Evolutionary conservation across 2,113 vertebrate genomes (phyloP), one percentile per base, ranked within the genome.

Genomic region (Amphiprion percula): DNA sequence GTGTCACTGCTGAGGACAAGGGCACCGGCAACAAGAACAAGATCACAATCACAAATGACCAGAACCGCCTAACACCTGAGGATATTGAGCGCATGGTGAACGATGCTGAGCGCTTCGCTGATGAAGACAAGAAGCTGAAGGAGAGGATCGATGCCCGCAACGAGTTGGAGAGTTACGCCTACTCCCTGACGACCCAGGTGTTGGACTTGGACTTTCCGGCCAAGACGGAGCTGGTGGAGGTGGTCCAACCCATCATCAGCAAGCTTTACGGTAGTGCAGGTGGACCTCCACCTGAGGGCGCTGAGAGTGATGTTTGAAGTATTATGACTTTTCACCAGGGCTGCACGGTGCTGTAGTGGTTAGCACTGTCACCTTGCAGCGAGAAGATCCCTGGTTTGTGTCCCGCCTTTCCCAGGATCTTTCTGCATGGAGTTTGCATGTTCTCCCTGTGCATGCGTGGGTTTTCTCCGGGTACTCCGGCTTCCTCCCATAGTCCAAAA

Each of bases 11-110:
- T 0, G 98, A 99, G 73, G 98, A 99, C 93, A 99, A 99, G 26
- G 98, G 97, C 90, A 99, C 98, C 0, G 98, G 98, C 1, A 99
- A 99, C 94, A 99, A 99, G 82, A 99, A 99, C 88, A 99, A 99
- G 93, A 99, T 99, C 94, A 99, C 97, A 0, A 99, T 98, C 88
- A 99, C 97, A 2, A 99, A 99, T 0, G 98, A 99, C 65, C 98
- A 99, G 90, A 99, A 99, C 75, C 94, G 98, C 0, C 92, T 99
- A 85, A 99, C 97, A 0, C 97, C 97, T 0, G 97, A 99, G 37
- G 98, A 99, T 68, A 99, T 99, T 0, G 96, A 99, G 84, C 96
- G 97, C 81, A 99, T 99, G 98, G 97, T 99, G 7, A 97, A 92
- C 0, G 97, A 99, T 0, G 98, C 98, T 0, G 98, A 99, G 91